phyloP scores from a whole-genome alignment of 2,888 invertebrate species.

The Drosophila pseudotalamancana region DNA sequence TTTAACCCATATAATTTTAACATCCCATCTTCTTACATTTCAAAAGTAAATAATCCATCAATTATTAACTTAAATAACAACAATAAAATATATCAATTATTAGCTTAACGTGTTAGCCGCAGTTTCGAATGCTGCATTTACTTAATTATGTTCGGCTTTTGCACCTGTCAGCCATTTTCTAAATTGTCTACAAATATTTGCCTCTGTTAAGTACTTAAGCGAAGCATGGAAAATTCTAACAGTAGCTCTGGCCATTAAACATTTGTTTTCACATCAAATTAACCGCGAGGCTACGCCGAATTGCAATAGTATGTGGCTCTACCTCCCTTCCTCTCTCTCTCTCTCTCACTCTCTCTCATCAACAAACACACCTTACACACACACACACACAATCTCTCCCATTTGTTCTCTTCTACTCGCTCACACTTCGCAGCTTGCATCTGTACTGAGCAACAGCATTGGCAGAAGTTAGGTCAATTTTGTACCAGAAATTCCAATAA shows the following conservation, averaged over 20 bases:
- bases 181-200: conserved; percentile 70
- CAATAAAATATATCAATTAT: background rate
- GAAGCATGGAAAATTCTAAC: conserved; percentile 29
- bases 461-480: background rate
- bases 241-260: conserved; percentile 71
- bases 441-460: conserved; percentile 46
- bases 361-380: background rate
- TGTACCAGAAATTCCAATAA: background rate
- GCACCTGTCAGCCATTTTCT: conserved; percentile 46
- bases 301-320: conserved; percentile 25
- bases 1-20: too few relatives aligned
- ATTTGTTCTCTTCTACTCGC: conserved; percentile 37
- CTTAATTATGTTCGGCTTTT: conserved; percentile 5
- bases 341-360: background rate
- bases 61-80: background rate
- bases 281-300: conserved; percentile 58
- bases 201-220: conserved; percentile 21
- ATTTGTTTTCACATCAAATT: conserved; percentile 76
- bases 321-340: too few relatives aligned
- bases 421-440: conserved; percentile 59
- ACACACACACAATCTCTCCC: background rate
- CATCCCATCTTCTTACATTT: too few relatives aligned
- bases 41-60: too few relatives aligned
- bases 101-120: background rate
- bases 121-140: background rate